Conservation (phyloP, 1,140 invertebrate genomes). For the Trichonephila clavata region DNA sequence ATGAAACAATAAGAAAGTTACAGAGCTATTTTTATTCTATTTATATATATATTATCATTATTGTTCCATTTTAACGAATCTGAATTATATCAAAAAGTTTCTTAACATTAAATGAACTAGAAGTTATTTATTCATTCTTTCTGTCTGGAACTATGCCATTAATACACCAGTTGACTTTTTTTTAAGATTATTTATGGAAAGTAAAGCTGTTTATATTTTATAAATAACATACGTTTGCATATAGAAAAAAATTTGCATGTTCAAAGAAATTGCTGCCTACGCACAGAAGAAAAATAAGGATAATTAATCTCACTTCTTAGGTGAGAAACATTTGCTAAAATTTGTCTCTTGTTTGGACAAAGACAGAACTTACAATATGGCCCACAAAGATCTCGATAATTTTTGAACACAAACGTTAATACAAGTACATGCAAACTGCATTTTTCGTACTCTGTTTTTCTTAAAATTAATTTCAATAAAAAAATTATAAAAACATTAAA, state of each 20-base stretch:
- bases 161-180: constrained; percentile 33
- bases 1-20: too few species aligned
- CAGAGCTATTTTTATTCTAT: too few species aligned
- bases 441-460: too few species aligned
- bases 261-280: constrained; percentile 20
- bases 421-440: too few species aligned
- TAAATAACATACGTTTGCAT: constrained; percentile 65
- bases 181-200: constrained; percentile 61
- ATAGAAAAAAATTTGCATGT: constrained; percentile 14
- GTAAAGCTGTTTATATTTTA: constrained; percentile 71
- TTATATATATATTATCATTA: too few species aligned
- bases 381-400: too few species aligned
- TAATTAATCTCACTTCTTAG: neutral
- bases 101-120: neutral
- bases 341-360: neutral
- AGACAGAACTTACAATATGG: too few species aligned
- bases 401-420: too few species aligned
- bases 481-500: too few species aligned
- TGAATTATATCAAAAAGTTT: neutral
- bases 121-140: constrained; percentile 27
- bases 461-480: too few species aligned
- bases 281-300: neutral
- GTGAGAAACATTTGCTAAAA: neutral
- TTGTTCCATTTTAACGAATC: too few species aligned
- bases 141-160: constrained; percentile 49